Evolutionary conservation across 2,888 invertebrate genomes (phyloP), one percentile per base, ranked within the genome.

Genomic region (Ophion ventricosus): DNA sequence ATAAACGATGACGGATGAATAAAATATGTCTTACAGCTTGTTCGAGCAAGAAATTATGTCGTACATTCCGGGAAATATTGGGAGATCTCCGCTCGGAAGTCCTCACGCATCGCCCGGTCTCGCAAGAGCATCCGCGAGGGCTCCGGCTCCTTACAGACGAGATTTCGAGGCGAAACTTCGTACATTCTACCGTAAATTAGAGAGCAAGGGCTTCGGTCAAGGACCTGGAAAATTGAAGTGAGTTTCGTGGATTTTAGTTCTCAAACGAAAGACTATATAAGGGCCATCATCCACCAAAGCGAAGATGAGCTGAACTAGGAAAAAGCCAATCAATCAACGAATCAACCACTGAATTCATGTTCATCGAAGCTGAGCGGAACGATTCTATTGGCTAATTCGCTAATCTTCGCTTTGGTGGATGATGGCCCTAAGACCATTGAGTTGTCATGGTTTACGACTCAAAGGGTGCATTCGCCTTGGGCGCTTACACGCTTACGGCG

Each of bases 41-140:
- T 98, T 99, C 95, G 99, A 99, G 94, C 98, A 99, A 95, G 98
- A 99, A 95, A 98, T 99, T 92, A 98, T 99, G 98, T 98, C 98
- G 90, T 98, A 98, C 94, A 97, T 98, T 91, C 98, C 98, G 86
- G 93, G 93, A 3, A 93, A 93, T 67, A 92, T 93, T 88, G 93
- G 93, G 35, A 91, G 94, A 88, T 95, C 94, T 88, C 95, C 95
- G 67, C 89, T 95, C 82, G 94, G 94, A 73, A 96, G 96, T 80
- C 95, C 96, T 66, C 96, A 97, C 85, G 97, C 96, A 64, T 98
- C 98, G 1, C 98, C 98, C 10, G 97, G 97, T 70, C 94, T 97
- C 81, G 95, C 97, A 35, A 95, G 97, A 86, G 95, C 95, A 88
- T 95, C 96, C 67, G 96, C 96, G 86, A 95, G 98, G 61, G 97